Evolutionary conservation across 1,140 invertebrate species (phyloP).

Genomic region (Physella acuta): DNA sequence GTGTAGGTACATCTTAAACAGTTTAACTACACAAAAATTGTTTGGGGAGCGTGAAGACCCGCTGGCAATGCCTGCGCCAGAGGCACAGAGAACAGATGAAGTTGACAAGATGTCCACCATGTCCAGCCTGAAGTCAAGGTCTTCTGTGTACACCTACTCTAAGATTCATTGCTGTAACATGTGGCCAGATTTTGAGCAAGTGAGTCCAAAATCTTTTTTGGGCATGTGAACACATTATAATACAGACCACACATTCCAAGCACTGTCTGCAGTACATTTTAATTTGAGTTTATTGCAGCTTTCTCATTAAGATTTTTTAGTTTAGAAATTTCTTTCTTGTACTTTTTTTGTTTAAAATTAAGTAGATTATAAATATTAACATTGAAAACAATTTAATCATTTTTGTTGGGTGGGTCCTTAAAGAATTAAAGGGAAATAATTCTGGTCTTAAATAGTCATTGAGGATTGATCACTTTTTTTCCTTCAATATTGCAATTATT

Average conservation of each 20-base stretch:
- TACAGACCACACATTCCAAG: no score
- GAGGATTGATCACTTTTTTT: no score
- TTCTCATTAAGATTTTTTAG: neutral
- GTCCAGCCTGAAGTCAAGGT: conserved; percentile 17
- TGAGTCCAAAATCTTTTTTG: no score
- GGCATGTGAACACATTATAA: no score
- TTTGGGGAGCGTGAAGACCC: conserved; percentile 10
- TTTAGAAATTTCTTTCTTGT: neutral
- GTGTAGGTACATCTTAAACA: conserved; percentile 21
- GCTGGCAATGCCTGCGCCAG: neutral
- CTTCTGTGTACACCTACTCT: conserved; percentile 16
- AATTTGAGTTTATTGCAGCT: no score
- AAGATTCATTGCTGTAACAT: conserved; percentile 12
- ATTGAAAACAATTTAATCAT: neutral
- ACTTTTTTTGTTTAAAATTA: neutral
- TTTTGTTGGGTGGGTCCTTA: no score
- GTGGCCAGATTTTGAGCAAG: conserved; percentile 24
- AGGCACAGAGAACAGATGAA: neutral
- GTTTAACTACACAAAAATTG: conserved; percentile 8
- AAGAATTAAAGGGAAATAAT: no score
- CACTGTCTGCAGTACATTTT: no score
- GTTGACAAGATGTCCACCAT: conserved; percentile 13
- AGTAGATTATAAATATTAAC: neutral
- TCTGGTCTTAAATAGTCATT: no score
- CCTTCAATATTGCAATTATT: no score